Evolutionary conservation across 2,888 invertebrate genomes (phyloP).

Genomic region (Rhagium mordax): DNA sequence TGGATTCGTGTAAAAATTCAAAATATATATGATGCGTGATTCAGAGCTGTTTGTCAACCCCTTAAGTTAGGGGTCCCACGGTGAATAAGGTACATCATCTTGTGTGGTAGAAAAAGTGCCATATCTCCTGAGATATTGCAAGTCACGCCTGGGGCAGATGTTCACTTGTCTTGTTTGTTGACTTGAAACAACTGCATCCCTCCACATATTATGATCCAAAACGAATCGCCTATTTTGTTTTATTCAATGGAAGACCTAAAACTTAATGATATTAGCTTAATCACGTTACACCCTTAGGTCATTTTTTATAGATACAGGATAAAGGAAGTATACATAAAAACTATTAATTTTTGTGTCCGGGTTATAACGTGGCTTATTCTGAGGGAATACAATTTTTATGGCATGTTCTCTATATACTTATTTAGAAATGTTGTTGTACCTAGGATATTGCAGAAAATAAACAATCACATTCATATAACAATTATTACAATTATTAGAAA

Average conservation of each 20-base stretch:
- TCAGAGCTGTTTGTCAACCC: conserved; percentile 27
- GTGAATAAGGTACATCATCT: conserved; percentile 42
- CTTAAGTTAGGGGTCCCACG: conserved; percentile 29
- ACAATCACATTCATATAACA: no score
- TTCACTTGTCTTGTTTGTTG: conserved; percentile 60
- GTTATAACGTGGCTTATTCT: neutral
- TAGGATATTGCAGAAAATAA: neutral
- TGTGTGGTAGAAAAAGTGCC: conserved; percentile 52
- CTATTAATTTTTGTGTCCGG: conserved; percentile 5
- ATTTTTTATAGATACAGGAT: conserved; percentile 33
- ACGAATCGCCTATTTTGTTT: conserved; percentile 50
- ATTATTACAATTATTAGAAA: no score
- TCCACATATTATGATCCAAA: conserved; percentile 40
- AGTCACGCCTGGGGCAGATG: conserved; percentile 67
- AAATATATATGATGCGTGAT: conserved; percentile 15
- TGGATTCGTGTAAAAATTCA: conserved; percentile 16
- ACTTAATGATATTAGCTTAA: conserved; percentile 54
- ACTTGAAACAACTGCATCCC: conserved; percentile 60
- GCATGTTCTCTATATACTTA: no score
- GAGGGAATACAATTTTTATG: neutral
- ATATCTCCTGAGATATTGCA: conserved; percentile 61
- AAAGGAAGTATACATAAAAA: conserved; percentile 28
- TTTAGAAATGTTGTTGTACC: no score
- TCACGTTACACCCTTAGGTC: conserved; percentile 48
- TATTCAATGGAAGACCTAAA: conserved; percentile 49